These are phyloP conservation scores for Habrosyne pyritoides DNA, from an alignment of 2,888 invertebrate species.

Conservation along the genomic window DNA sequence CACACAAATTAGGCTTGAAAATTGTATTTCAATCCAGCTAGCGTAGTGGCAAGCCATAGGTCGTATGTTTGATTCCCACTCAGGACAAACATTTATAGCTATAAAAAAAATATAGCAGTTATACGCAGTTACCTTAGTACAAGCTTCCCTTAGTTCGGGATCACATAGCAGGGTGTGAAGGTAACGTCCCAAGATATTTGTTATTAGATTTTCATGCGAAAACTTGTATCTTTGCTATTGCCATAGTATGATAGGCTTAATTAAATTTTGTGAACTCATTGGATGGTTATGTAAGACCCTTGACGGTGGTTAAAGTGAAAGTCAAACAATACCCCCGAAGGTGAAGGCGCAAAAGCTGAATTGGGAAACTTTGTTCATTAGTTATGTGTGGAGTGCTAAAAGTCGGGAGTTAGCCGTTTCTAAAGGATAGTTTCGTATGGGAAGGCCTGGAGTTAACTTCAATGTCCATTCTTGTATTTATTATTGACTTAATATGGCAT, in stretches of 20 bases:
- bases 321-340: constrained; percentile 51
- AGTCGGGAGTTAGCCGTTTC: constrained; percentile 40
- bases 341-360: constrained; percentile 44
- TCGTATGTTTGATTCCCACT: no score
- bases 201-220: not conserved
- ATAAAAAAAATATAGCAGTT: no score
- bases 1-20: no score
- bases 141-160: no score
- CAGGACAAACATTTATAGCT: no score
- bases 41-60: no score
- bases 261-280: not conserved
- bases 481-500: not conserved
- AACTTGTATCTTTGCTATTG: not conserved
- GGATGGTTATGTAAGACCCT: constrained; percentile 6
- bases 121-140: no score
- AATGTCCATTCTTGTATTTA: not conserved
- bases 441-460: not conserved
- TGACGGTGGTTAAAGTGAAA: constrained; percentile 33
- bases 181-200: no score
- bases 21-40: no score
- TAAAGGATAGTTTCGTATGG: constrained; percentile 19
- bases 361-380: constrained; percentile 68
- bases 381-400: constrained; percentile 48
- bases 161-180: no score
- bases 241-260: not conserved